Percentiles rank a stretch among this genome's conserved stretches.
These are phyloP conservation scores for Parnassius glacialis DNA, from an alignment of 2,888 invertebrate species.

Conservation along the genomic window DNA sequence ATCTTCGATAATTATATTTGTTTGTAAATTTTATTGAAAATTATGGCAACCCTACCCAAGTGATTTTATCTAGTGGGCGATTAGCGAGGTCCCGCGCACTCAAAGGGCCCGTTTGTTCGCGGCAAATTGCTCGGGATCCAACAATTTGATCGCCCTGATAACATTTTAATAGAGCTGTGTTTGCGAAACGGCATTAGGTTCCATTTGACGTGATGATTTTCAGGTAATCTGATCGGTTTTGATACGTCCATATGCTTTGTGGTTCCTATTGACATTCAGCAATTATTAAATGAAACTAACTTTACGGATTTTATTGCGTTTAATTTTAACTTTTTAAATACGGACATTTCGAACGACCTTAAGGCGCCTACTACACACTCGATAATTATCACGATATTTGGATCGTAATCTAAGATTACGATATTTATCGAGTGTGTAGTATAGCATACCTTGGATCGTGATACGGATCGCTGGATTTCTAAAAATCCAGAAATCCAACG, in stretches of 20 bases:
- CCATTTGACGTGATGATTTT: conserved; percentile 2
- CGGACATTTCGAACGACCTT: too few relatives aligned
- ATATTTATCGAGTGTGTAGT: too few relatives aligned
- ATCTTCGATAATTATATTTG: too few relatives aligned
- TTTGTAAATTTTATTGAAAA: neutral
- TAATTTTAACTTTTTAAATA: too few relatives aligned
- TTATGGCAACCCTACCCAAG: conserved; percentile 4
- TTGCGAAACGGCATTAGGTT: conserved; percentile 1
- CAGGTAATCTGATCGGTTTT: neutral
- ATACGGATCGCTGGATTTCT: too few relatives aligned
- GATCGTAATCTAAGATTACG: too few relatives aligned
- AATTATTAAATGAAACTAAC: too few relatives aligned
- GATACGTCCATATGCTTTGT: neutral
- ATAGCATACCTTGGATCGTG: too few relatives aligned
- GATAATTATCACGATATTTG: too few relatives aligned
- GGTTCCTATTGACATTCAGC: neutral
- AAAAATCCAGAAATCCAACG: too few relatives aligned
- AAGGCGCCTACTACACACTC: too few relatives aligned
- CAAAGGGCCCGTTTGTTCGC: conserved; percentile 36
- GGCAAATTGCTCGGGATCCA: conserved; percentile 39
- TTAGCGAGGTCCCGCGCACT: conserved; percentile 33
- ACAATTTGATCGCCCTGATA: conserved; percentile 13
- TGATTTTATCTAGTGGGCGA: conserved; percentile 43
- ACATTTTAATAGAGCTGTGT: conserved; percentile 7
- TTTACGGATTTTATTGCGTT: too few relatives aligned